A percentile compares a stretch with the other conserved stretches of the same genome.
Conservation (phyloP, 1,140 invertebrate species). For the Apis florea region DNA sequence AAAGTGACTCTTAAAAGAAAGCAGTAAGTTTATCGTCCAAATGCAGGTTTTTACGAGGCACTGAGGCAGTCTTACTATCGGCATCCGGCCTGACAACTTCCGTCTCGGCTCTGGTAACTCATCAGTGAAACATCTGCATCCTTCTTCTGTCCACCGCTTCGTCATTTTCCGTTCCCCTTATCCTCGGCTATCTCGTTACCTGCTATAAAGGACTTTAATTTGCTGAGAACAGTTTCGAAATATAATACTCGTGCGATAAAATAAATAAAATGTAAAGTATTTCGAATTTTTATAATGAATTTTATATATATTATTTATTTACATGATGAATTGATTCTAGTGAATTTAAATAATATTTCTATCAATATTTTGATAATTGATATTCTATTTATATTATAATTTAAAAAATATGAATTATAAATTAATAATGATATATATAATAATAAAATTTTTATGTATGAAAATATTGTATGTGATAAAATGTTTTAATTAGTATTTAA, state of each 20-base stretch:
- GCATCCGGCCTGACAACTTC: constrained; percentile 57
- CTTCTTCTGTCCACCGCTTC: constrained; percentile 27
- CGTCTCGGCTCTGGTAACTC: constrained; percentile 53
- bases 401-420: background rate
- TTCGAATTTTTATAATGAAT: background rate
- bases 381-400: too few species aligned
- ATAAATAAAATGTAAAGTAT: background rate
- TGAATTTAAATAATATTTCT: too few species aligned
- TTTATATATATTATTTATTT: background rate
- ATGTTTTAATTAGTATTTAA: too few species aligned
- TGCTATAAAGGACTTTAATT: constrained; percentile 39
- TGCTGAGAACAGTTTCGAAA: constrained; percentile 32
- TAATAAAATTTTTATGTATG: background rate
- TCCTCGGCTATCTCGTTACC: constrained; percentile 46
- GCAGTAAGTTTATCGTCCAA: constrained; percentile 36
- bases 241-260: constrained; percentile 34
- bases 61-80: constrained; percentile 47
- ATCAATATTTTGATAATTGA: too few species aligned
- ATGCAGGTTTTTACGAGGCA: constrained; percentile 40
- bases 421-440: too few species aligned
- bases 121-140: constrained; percentile 53
- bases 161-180: constrained; percentile 19
- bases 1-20: constrained; percentile 13
- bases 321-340: too few species aligned
- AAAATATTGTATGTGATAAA: background rate